A percentile compares a stretch with the other conserved stretches of the same genome.
Conservation (phyloP, 1,140 invertebrate species). For the Drosophila bipectinata region DNA sequence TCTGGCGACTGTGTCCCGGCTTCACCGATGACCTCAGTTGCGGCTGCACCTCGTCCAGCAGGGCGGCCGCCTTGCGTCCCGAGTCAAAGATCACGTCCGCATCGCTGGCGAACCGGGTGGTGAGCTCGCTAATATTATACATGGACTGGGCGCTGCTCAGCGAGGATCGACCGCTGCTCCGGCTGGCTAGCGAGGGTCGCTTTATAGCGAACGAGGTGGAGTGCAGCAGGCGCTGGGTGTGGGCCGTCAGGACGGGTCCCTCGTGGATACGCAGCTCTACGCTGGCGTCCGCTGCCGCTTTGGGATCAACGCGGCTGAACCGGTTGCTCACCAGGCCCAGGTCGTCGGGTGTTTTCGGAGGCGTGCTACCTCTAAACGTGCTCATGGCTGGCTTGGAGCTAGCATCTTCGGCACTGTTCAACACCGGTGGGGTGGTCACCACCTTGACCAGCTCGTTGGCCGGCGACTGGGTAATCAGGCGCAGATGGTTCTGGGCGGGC, state of each 20-base stretch:
- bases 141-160: conserved; percentile 74
- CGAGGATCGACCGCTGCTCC: conserved; percentile 70
- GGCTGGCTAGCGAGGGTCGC: conserved; percentile 68
- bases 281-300: conserved; percentile 12
- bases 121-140: conserved; percentile 74
- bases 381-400: conserved; percentile 59
- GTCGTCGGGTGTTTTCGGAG: conserved; percentile 55
- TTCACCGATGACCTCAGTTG: conserved; percentile 65
- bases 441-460: conserved; percentile 67
- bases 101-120: conserved; percentile 58
- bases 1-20: conserved; percentile 33
- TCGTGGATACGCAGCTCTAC: conserved; percentile 65
- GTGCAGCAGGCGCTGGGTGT: conserved; percentile 68
- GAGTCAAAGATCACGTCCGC: conserved; percentile 69
- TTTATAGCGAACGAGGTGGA: conserved; percentile 81
- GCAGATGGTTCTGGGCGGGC: conserved; percentile 45
- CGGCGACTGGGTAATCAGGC: conserved; percentile 52
- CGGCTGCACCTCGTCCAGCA: conserved; percentile 75
- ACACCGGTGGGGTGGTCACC: conserved; percentile 51
- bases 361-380: conserved; percentile 47
- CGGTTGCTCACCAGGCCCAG: conserved; percentile 64
- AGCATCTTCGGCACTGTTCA: conserved; percentile 56
- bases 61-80: conserved; percentile 64
- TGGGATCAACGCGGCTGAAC: conserved; percentile 49
- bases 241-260: conserved; percentile 55